phyloP scores from a whole-genome alignment of 30 jellyfish, hydroid and myxozoan genomes.

The Euphysa ruthae region DNA sequence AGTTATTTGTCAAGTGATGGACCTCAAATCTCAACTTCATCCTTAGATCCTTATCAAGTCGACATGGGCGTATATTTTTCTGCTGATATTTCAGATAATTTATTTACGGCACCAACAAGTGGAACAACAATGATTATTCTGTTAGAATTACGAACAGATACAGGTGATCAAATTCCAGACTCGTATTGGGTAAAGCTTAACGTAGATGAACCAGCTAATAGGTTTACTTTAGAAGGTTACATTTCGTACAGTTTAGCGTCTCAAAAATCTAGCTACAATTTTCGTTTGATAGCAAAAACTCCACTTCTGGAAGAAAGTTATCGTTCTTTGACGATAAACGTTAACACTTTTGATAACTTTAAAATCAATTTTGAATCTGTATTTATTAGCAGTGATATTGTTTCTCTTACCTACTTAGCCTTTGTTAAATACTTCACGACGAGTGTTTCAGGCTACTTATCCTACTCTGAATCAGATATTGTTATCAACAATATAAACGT shows the following conservation, averaged over 20 bases:
- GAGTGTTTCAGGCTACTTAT: not conserved
- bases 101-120: constrained; percentile 48
- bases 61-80: constrained; percentile 46
- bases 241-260: constrained; percentile 14
- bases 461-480: not conserved
- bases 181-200: constrained; percentile 16
- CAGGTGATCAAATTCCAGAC: not conserved
- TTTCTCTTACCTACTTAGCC: constrained; percentile 11
- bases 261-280: constrained; percentile 1
- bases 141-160: constrained; percentile 17
- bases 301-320: constrained; percentile 9
- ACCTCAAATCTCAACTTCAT: constrained; percentile 15
- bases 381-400: constrained; percentile 14
- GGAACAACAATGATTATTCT: constrained; percentile 48
- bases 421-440: constrained; percentile 3
- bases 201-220: constrained; percentile 4
- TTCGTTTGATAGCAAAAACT: constrained; percentile 18
- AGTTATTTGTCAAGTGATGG: constrained; percentile 40
- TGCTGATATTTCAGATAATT: constrained; percentile 11
- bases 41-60: constrained; percentile 1
- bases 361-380: constrained; percentile 8
- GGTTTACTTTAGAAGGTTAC: constrained; percentile 7
- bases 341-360: not conserved
- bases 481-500: not conserved
- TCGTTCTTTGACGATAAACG: not conserved